These are phyloP conservation scores for Hemibagrus guttatus DNA, from an alignment of 2,797 vertebrate species.

Conservation along the genomic window DNA sequence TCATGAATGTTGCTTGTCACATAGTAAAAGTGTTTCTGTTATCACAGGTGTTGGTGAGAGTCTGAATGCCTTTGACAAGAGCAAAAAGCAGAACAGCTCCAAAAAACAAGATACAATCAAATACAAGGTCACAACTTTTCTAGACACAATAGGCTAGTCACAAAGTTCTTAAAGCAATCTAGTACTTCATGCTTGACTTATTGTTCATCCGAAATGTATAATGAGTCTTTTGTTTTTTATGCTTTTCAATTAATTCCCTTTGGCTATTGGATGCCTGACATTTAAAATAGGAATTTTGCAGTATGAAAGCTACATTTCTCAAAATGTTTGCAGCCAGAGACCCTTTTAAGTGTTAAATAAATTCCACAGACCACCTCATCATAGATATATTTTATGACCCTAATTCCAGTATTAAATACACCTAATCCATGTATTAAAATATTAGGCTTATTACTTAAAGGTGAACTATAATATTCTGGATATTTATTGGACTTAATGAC, in stretches of 20 bases:
- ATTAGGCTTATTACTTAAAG: not conserved
- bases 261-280: conserved; percentile 70
- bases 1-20: conserved; percentile 60
- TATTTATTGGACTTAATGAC: not conserved
- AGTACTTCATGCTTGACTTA: not conserved
- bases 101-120: conserved; percentile 64
- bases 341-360: not conserved
- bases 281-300: conserved; percentile 78
- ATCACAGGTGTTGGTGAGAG: conserved; percentile 43
- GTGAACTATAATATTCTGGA: not conserved
- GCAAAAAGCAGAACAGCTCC: conserved; percentile 65
- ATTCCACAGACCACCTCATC: not conserved
- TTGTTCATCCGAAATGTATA: conserved; percentile 51
- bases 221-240: conserved; percentile 46
- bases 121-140: conserved; percentile 68
- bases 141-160: conserved; percentile 66
- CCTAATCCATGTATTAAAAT: not conserved
- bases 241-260: conserved; percentile 72
- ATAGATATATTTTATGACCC: not conserved
- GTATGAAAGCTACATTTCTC: conserved; percentile 34
- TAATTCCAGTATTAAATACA: not conserved
- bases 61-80: conserved; percentile 69
- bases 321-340: not conserved
- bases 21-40: conserved; percentile 72
- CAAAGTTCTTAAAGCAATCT: conserved; percentile 26